Conservation (phyloP, 2,888 invertebrate species). For the Conomelus anceps region DNA sequence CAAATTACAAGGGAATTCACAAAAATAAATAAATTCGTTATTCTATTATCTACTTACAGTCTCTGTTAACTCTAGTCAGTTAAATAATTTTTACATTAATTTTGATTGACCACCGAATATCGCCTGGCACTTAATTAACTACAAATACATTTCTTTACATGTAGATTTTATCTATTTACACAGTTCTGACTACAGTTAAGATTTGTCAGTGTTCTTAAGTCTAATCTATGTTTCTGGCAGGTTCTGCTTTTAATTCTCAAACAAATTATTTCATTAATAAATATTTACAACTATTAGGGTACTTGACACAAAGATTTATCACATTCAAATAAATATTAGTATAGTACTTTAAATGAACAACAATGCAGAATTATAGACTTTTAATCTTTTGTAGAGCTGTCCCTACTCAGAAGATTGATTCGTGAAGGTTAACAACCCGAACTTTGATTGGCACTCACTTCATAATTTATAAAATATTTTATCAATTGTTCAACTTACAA, state of each 20-base stretch:
- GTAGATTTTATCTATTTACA: background rate
- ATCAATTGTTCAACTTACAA: too few relatives aligned
- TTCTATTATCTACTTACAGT: background rate
- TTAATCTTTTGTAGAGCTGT: background rate
- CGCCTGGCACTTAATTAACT: background rate
- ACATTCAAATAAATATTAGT: background rate
- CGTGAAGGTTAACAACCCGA: too few relatives aligned
- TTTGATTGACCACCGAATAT: background rate
- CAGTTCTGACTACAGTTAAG: background rate
- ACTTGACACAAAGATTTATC: background rate
- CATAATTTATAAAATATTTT: too few relatives aligned
- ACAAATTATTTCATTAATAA: background rate
- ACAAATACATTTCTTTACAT: background rate
- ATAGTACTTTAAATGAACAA: background rate
- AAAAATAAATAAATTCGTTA: constrained; percentile 5
- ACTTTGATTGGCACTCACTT: background rate
- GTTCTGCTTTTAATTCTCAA: background rate
- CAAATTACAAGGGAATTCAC: background rate
- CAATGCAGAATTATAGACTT: background rate
- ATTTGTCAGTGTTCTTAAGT: background rate
- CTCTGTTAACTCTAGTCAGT: background rate
- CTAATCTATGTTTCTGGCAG: background rate
- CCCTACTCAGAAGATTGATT: background rate
- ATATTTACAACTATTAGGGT: background rate
- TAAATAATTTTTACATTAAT: constrained; percentile 1